Conservation (phyloP, 2,888 invertebrate species). For the Epirrita christyi region DNA sequence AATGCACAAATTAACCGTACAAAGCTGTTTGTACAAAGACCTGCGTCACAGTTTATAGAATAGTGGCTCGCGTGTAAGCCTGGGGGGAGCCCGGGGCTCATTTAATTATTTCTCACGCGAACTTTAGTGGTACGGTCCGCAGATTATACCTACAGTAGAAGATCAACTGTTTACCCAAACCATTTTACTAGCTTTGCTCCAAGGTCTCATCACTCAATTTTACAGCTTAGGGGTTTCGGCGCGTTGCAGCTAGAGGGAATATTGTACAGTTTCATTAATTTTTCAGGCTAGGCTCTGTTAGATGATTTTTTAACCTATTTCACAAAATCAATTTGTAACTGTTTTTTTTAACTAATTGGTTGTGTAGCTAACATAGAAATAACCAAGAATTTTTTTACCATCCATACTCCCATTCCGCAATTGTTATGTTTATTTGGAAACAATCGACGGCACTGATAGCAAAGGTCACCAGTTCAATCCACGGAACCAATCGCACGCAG, state of each 20-base stretch:
- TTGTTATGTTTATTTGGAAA: constrained; percentile 54
- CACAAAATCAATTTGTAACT: no score
- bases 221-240: no score
- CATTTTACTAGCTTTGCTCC: neutral
- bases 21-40: constrained; percentile 19
- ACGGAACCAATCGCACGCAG: constrained; percentile 17
- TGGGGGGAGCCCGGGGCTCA: constrained; percentile 18
- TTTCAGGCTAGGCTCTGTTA: no score
- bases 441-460: constrained; percentile 38
- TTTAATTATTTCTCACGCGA: constrained; percentile 52
- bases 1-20: constrained; percentile 21
- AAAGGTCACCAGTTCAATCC: constrained; percentile 44
- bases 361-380: no score
- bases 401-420: constrained; percentile 33
- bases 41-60: constrained; percentile 4
- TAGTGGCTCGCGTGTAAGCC: constrained; percentile 6
- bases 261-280: no score
- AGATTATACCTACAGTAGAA: constrained; percentile 26
- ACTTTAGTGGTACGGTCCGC: constrained; percentile 39
- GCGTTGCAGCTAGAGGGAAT: no score
- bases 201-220: no score
- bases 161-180: neutral
- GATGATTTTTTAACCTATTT: no score
- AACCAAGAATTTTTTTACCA: constrained; percentile 14
- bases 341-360: no score